Evolutionary conservation across 2,113 vertebrate species (phyloP).

Genomic region (Chauna torquata): DNA sequence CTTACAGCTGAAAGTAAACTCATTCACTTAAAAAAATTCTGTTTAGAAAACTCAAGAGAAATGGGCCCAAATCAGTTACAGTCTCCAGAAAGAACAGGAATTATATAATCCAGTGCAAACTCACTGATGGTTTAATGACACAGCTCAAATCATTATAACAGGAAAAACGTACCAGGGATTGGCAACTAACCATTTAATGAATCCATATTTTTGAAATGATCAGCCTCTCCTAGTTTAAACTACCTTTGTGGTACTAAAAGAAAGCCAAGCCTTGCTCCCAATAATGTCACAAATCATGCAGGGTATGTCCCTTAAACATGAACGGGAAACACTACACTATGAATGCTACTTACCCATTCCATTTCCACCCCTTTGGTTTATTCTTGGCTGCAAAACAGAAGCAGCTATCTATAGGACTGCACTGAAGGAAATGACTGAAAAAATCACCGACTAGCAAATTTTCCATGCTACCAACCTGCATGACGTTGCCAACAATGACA

Average conservation of each 20-base stretch:
- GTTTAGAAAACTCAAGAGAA: background rate
- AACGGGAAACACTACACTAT: background rate
- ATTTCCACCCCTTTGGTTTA: background rate
- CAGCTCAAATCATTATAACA: rapidly evolving
- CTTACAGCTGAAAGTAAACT: background rate
- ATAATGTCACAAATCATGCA: rapidly evolving
- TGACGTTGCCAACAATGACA: constrained; percentile 89
- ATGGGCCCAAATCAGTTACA: background rate
- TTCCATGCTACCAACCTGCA: constrained; percentile 81
- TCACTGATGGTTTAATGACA: background rate
- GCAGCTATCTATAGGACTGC: background rate
- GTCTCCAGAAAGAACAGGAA: background rate
- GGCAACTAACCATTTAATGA: background rate
- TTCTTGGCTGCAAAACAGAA: background rate
- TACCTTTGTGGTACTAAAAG: background rate
- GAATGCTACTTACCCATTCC: background rate
- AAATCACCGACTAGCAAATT: background rate
- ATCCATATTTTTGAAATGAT: background rate
- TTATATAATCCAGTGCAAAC: background rate
- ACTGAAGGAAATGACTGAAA: rapidly evolving
- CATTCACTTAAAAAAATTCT: background rate
- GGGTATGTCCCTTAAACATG: background rate
- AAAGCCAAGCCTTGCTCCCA: background rate
- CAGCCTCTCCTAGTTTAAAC: background rate
- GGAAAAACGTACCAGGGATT: rapidly evolving